phyloP scores from a whole-genome alignment of 2,888 invertebrate genomes.

The Argyra leucocephala region DNA sequence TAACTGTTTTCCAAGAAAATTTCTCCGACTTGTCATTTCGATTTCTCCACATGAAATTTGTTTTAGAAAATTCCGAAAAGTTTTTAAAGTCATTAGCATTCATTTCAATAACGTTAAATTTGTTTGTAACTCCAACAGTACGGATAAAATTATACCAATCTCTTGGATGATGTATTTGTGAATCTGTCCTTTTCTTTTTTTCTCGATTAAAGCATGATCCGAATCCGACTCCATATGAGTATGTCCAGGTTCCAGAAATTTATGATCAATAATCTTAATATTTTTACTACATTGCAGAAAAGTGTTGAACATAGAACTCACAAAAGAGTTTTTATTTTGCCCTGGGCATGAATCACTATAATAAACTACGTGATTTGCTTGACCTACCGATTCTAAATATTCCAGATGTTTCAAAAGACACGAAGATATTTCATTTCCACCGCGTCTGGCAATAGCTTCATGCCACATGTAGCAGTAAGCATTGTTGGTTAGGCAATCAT shows the following conservation, averaged over 20 bases:
- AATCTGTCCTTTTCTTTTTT: not conserved
- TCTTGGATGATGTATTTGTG: not conserved
- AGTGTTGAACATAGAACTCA: not conserved
- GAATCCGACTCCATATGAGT: constrained; percentile 17
- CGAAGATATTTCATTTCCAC: not conserved
- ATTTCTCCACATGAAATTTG: constrained; percentile 9
- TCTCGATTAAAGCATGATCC: not conserved
- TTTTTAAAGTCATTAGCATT: not conserved
- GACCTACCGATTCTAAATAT: not conserved
- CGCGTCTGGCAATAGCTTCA: not conserved
- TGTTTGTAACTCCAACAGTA: constrained; percentile 10
- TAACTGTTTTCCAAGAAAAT: constrained; percentile 7
- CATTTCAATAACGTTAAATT: constrained; percentile 11
- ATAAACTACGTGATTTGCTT: not conserved
- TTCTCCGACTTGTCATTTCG: not conserved
- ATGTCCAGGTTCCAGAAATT: not conserved
- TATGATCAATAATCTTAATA: not conserved
- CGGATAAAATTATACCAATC: constrained; percentile 19
- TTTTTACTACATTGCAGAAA: not conserved
- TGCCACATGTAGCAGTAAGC: not conserved
- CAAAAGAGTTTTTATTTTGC: not conserved
- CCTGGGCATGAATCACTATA: not conserved
- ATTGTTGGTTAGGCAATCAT: not conserved
- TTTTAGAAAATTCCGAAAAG: not conserved
- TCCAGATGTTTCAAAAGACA: not conserved